phyloP scores from a whole-genome alignment of 2,113 vertebrate genomes.

The Plotosus lineatus region DNA sequence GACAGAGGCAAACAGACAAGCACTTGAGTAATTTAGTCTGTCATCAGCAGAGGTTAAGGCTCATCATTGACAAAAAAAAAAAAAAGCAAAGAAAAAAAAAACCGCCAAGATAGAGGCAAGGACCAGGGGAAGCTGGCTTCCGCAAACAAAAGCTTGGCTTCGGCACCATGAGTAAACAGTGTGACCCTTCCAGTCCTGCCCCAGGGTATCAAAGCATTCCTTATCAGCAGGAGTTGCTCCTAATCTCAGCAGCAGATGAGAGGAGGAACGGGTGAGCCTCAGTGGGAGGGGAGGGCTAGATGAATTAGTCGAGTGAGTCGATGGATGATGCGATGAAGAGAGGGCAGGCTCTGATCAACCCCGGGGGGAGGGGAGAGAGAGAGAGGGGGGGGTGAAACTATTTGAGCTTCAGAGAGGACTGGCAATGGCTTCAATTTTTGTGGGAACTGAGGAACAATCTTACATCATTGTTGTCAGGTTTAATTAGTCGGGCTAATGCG shows the following conservation, averaged over 20 bases:
- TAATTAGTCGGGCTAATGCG: neutral
- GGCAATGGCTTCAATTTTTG: constrained; percentile 33
- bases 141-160: constrained; percentile 49
- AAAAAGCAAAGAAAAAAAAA: constrained; percentile 46
- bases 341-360: constrained; percentile 47
- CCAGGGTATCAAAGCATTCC: constrained; percentile 63
- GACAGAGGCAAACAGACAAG: neutral
- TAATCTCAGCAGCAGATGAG: constrained; percentile 59
- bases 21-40: neutral
- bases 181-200: constrained; percentile 18
- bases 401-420: constrained; percentile 30
- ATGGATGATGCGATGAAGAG: constrained; percentile 52
- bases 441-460: constrained; percentile 9
- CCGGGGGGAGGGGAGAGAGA: too few species aligned
- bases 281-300: constrained; percentile 45
- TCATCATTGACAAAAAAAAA: too few species aligned
- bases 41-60: constrained; percentile 19
- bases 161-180: constrained; percentile 44
- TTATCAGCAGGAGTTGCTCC: constrained; percentile 57
- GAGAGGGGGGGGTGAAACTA: constrained; percentile 46
- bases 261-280: constrained; percentile 58
- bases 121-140: constrained; percentile 13
- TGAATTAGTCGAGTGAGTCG: constrained; percentile 44
- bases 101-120: constrained; percentile 5
- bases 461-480: neutral